These are phyloP conservation scores for Latrodectus hesperus DNA, from an alignment of 2,888 invertebrate genomes.

Conservation along the genomic window DNA sequence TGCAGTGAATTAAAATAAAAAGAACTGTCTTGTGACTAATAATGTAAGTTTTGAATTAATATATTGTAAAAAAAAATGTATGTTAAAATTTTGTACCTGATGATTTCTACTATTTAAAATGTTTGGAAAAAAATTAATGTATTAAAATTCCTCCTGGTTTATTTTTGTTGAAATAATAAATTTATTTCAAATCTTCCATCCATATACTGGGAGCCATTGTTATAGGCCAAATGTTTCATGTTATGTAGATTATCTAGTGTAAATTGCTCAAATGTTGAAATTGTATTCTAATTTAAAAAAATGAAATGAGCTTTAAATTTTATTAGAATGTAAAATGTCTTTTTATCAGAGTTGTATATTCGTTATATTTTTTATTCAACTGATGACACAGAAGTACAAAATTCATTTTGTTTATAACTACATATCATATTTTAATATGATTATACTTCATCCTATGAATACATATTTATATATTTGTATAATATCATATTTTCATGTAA, in stretches of 20 bases:
- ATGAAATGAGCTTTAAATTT: conserved; percentile 31
- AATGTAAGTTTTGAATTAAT: too few species aligned
- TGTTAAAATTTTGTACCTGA: too few species aligned
- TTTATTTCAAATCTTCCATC: neutral
- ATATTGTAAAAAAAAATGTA: too few species aligned
- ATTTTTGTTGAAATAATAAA: too few species aligned
- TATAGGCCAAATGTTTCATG: conserved; percentile 37
- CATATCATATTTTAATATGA: neutral
- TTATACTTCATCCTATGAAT: too few species aligned
- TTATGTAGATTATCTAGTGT: neutral
- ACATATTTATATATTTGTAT: too few species aligned
- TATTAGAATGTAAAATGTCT: conserved; percentile 14
- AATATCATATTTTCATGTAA: neutral
- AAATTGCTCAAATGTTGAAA: conserved; percentile 53
- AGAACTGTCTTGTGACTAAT: too few species aligned
- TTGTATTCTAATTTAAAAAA: conserved; percentile 12
- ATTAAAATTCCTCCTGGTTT: too few species aligned
- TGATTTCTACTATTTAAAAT: too few species aligned
- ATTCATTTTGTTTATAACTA: conserved; percentile 58
- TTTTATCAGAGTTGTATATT: neutral
- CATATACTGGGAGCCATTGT: neutral
- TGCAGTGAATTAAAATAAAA: too few species aligned
- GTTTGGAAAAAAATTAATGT: too few species aligned
- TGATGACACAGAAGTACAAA: conserved; percentile 38
- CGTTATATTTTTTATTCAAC: conserved; percentile 30